These are phyloP conservation scores for Malurus splendens DNA, from an alignment of 2,797 vertebrate species.

Conservation along the genomic window DNA sequence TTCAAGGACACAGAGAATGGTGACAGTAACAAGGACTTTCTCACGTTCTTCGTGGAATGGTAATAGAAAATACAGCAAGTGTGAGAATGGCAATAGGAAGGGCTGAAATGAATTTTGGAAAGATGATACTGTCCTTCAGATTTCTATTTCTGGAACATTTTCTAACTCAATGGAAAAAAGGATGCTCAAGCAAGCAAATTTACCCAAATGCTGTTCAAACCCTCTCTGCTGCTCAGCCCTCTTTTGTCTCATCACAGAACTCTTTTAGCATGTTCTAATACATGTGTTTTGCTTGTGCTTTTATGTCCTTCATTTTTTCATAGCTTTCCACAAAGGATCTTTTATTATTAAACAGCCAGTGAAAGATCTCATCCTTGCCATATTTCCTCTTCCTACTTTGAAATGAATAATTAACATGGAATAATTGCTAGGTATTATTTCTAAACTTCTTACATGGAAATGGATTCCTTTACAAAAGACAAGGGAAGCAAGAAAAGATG, in stretches of 20 bases:
- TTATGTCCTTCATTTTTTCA: neutral
- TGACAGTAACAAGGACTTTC: neutral
- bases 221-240: neutral
- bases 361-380: neutral
- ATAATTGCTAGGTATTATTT: neutral
- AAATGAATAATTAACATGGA: conserved; percentile 14
- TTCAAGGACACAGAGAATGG: neutral
- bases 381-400: conserved; percentile 4
- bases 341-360: conserved; percentile 26
- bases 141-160: conserved; percentile 1
- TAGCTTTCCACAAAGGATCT: neutral
- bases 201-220: neutral
- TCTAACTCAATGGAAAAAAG: neutral
- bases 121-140: neutral
- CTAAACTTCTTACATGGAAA: neutral
- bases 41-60: neutral
- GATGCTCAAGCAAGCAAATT: neutral
- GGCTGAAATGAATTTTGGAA: neutral
- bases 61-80: neutral
- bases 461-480: neutral
- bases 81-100: neutral
- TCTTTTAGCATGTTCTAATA: neutral
- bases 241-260: neutral
- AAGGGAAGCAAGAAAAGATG: neutral
- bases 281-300: neutral